Base-by-base conservation (phyloP, 2,888 invertebrate species). In the Masnerella sp. region DNA sequence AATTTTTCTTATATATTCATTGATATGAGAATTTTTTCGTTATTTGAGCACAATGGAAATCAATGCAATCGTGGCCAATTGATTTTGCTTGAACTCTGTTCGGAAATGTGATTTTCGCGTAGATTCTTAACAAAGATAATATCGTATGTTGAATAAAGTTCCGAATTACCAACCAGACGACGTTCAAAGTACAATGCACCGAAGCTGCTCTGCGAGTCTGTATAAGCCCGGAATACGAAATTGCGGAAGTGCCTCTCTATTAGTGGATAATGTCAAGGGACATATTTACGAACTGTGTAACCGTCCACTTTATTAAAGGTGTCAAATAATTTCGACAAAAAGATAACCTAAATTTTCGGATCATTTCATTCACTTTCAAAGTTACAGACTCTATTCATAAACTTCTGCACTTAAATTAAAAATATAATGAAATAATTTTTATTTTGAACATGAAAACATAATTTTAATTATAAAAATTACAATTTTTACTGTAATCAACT, bases 271-370 rank as follows among this genome's bases (percentile, higher is more conserved):
- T 65, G 25, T 36, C 54, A 56, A 65, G 65, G 38, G 54, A 65
- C 54, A 47, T 65, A 56, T 65, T 65, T 65, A 65, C 65, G 65
- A 56, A 65, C 38, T 30, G 54, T 54, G 54, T 52, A 54, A 54
- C 20, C 36, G 45, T 18, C 43, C 38, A 43, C 64, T 54, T 54
- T 64, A 64, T 54, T 52, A 64, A 64, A 40, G 25, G 45, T 54
- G 52, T 54, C 64, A 25, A 36, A 42, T 75, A 45, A 62, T 51
- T 51, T 40, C 32, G 32, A 43, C 20, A 34, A 62, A 62, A 51
- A 40, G 51, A 56, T 14, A 17, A 8, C 20, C 9, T n/a, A n/a
- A n/a, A n/a, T n/a, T n/a, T n/a, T n/a, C n/a, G n/a, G n/a, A n/a
- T n/a, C n/a, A n/a, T n/a, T n/a, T n/a, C n/a, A n/a, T n/a, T n/a